Evolutionary conservation across 1,140 invertebrate genomes (phyloP), one percentile per base, ranked within the genome.

Genomic region (Drosophila sulfurigaster): DNA sequence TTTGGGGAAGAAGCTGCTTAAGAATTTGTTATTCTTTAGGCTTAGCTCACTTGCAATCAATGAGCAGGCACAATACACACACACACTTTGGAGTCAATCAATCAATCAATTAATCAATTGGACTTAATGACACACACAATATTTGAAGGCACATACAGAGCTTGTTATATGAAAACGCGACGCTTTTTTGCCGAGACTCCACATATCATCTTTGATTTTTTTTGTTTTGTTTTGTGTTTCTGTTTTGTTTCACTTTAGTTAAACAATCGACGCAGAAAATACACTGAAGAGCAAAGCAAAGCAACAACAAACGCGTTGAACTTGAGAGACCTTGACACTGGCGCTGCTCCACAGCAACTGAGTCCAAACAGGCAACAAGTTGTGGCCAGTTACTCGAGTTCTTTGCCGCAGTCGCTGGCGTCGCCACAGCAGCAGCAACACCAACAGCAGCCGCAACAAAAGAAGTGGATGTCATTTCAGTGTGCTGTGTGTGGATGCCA

Each of bases 321-420:
- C 91, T 92, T 91, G 82, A 91, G 82, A 92, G 91, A 92, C 91
- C 91, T 92, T 92, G 91, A 92, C 92, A 92, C 90, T 92, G 91
- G 79, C 75, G 91, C 87, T 82, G 90, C 80, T 92, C 79, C 87
- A 89, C 83, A 77, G 76, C 85, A 81, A 92, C 91, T 92, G 82
- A 69, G 66, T 13, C 43, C 65, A 35, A 25, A 60, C 41, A 77
- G 71, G 54, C 68, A 68, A 76, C 81, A 62, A 79, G 71, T 77
- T 75, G 73, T 60, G 72, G 69, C 81, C 75, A 81, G 72, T 82
- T 87, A 71, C 51, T 43, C 70, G 72, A 65, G 41, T 78, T 74
- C 82, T 85, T 91, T 79, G 70, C 58, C 46, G 32, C 63, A 69
- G 41, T 46, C 58, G 58, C 56, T 38, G 43, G 15, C 46, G 35